Evolutionary conservation across 2,113 vertebrate genomes (phyloP), one percentile per base, ranked within the genome.

Genomic region (Rhinoptilus africanus): DNA sequence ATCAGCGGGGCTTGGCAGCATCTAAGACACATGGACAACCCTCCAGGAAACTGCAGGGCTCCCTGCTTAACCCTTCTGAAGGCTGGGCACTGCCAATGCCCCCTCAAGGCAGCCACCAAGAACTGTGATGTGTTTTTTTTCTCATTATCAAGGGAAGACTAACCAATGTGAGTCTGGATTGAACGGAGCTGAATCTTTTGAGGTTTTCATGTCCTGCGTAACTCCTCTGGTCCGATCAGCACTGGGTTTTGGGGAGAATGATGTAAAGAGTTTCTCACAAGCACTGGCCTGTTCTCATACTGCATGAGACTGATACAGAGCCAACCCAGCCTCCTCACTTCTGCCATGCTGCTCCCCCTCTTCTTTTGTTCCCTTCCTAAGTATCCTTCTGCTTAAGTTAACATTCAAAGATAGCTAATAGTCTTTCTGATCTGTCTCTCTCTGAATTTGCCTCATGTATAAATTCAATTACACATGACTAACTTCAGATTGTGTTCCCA

Each of bases 221-320:
- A 51, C 12, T 37, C 12, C 48, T 45, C 43, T 76, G 45, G 39
- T 62, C 43, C 48, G 35, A 30, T 37, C 34, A 32, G 47, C 50
- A 8, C 27, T 17, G n/a, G 14, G 74, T 19, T 84, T 59, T n/a
- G 18, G 37, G 26, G 32, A 78, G 9, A 82, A 77, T 34, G 28
- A 14, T 19, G 4, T 15, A 11, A n/a, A 53, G 30, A 56, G 24
- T 56, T 84, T 85, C 50, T 39, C 28, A 72, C 23, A 75, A 35
- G 16, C 19, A 62, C 28, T 0, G 0, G 14, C 28, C 15, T 8
- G 20, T 89, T 57, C 26, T 22, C 28, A 48, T 1, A 3, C 35
- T 47, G 2, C 12, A 14, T 5, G 41, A 68, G 17, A 87, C 1
- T 17, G 32, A n/a, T 5, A 72, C 19, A 32, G 59, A 59, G 8